Evolutionary conservation across 2,797 vertebrate genomes (phyloP).

Genomic region (Labeo calbasu): DNA sequence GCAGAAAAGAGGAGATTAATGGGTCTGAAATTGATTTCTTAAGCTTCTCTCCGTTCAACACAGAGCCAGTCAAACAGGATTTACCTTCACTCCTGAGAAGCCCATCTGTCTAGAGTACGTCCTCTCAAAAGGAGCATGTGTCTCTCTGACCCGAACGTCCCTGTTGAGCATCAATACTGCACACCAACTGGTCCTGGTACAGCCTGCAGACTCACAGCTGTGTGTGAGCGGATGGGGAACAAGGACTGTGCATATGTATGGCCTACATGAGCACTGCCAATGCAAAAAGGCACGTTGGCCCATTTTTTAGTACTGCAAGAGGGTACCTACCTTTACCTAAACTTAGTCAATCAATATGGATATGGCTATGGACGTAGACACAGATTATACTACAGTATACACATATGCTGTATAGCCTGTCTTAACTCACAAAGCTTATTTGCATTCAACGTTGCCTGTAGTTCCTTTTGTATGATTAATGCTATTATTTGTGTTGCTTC

Average conservation of each 20-base stretch:
- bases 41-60: conserved; percentile 74
- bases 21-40: conserved; percentile 74
- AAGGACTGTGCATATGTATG: not conserved
- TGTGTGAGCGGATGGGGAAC: conserved; percentile 42
- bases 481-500: not conserved
- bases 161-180: conserved; percentile 36
- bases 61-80: conserved; percentile 73
- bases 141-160: conserved; percentile 51
- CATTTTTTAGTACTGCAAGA: not conserved
- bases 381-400: not conserved
- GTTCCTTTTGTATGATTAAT: not conserved
- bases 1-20: conserved; percentile 72
- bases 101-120: conserved; percentile 68
- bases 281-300: conserved; percentile 1
- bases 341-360: not conserved
- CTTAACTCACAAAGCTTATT: too few species aligned
- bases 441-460: not conserved
- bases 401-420: not conserved
- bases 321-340: not conserved
- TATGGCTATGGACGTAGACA: not conserved
- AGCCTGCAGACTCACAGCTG: conserved; percentile 19
- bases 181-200: conserved; percentile 58
- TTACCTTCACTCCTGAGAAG: conserved; percentile 66
- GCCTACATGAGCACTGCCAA: not conserved
- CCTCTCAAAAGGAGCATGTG: conserved; percentile 51